A percentile compares a stretch with the other conserved stretches of the same genome.
These are phyloP conservation scores for Gouania willdenowi DNA, from an alignment of 2,797 vertebrate species.

Conservation along the genomic window DNA sequence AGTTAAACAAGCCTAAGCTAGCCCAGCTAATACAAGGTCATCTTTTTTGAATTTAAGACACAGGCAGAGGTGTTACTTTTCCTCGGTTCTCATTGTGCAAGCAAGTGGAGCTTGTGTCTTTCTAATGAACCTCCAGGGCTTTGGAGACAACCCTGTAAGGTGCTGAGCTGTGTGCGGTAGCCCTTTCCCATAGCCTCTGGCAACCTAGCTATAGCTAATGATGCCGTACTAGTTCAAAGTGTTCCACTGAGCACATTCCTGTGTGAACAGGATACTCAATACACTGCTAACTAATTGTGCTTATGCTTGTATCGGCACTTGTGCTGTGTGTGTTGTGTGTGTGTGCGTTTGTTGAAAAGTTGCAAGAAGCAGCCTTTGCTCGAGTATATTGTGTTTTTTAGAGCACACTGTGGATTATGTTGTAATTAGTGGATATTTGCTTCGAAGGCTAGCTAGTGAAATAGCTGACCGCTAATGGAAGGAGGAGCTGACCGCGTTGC, in stretches of 20 bases:
- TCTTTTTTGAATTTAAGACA: slow-evolving; percentile 67
- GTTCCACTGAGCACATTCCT: slow-evolving; percentile 56
- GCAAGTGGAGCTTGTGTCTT: slow-evolving; percentile 63
- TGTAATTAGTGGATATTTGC: slow-evolving; percentile 27
- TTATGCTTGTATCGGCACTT: neutral
- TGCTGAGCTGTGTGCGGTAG: slow-evolving; percentile 63
- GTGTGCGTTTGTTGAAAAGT: too few relatives aligned
- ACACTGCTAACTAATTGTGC: neutral
- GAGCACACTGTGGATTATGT: slow-evolving; percentile 17
- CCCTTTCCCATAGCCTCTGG: slow-evolving; percentile 63
- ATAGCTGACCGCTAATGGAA: slow-evolving; percentile 26
- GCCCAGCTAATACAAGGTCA: slow-evolving; percentile 47
- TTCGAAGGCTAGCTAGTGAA: slow-evolving; percentile 31
- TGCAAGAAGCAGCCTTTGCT: neutral
- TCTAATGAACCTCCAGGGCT: slow-evolving; percentile 78
- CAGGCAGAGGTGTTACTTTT: slow-evolving; percentile 68
- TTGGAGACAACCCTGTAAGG: slow-evolving; percentile 53
- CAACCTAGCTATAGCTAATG: slow-evolving; percentile 70
- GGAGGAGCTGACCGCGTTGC: slow-evolving; percentile 33
- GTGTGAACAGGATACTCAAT: slow-evolving; percentile 33
- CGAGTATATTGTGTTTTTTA: slow-evolving; percentile 8
- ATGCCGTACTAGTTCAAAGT: slow-evolving; percentile 67
- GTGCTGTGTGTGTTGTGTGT: neutral
- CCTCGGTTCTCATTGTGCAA: slow-evolving; percentile 61
- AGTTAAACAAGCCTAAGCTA: slow-evolving; percentile 48